Evolutionary conservation across 2,797 vertebrate genomes (phyloP), one percentile per base, ranked within the genome.

Genomic region (Xenops minutus): DNA sequence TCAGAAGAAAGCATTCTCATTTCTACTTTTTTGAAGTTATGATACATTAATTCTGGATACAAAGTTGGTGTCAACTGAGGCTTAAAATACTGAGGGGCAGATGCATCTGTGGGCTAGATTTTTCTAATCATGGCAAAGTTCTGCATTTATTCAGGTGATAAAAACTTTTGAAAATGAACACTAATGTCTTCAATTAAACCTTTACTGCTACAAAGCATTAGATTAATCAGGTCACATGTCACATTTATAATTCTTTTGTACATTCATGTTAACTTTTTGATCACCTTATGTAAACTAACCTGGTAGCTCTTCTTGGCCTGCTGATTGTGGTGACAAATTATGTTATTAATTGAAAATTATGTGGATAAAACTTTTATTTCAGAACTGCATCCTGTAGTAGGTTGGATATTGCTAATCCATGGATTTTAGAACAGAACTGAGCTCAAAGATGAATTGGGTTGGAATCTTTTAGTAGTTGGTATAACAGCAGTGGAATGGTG

Each of bases 11-110:
- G 22, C 46, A 58, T 79, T 92, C 5, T 77, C 39, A 85, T 94
- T 95, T 96, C 48, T 69, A 80, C 85, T 75, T 94, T 93, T 41
- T 32, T 87, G 29, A 90, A 90, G 80, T 82, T 36, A 30, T 23
- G 30, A 75, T 62, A 22, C 14, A 2, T 72, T 75, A 64, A 76
- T 92, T 94, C 34, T 20, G 16, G 71, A 61, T 75, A 32, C 34
- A 17, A 52, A 83, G 56, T 80, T 82, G 69, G 3, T 91, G 44
- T 89, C 83, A 37, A 36, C 27, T 59, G 41, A 87, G 16, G 12
- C 79, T 93, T 85, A 20, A 59, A 81, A 36, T 74, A 39, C 27
- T 54, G 88, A 56, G 66, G 34, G 90, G 12, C 55, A 95, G 39
- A 26, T 88, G 58, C 41, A 66, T 72, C 13, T 77, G 19, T 5